phyloP scores from a whole-genome alignment of 2,113 vertebrate genomes.

The Hippoglossus stenolepis region DNA sequence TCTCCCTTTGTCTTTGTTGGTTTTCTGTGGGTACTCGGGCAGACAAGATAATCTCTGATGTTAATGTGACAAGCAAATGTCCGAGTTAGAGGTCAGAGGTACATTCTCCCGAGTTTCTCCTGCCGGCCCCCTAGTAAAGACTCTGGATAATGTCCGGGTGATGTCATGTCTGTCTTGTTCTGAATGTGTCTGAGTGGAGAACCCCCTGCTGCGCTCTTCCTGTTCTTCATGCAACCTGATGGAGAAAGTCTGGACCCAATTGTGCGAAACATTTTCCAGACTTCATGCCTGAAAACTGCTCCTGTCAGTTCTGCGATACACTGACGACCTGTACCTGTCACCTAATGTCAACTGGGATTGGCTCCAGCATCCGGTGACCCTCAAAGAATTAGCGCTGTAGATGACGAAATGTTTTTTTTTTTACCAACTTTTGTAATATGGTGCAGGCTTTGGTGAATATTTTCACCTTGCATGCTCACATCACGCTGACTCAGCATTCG shows the following conservation, averaged over 20 bases:
- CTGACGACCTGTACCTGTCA: too few species aligned
- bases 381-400: background rate
- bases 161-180: too few species aligned
- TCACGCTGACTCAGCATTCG: slow-evolving; percentile 61
- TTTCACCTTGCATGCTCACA: slow-evolving; percentile 6
- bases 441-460: slow-evolving; percentile 21
- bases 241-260: too few species aligned
- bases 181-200: too few species aligned
- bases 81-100: background rate
- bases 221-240: too few species aligned
- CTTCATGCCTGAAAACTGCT: too few species aligned
- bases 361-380: background rate
- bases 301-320: too few species aligned
- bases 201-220: too few species aligned
- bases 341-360: too few species aligned
- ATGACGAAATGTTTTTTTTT: background rate
- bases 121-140: background rate
- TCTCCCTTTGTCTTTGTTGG: background rate
- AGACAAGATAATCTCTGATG: background rate
- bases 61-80: background rate
- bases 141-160: background rate
- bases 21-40: too few species aligned
- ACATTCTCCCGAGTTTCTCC: background rate
- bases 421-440: slow-evolving; percentile 16
- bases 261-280: too few species aligned